These are phyloP conservation scores for Helicoverpa zea DNA, from an alignment of 1,140 invertebrate species.

Conservation along the genomic window DNA sequence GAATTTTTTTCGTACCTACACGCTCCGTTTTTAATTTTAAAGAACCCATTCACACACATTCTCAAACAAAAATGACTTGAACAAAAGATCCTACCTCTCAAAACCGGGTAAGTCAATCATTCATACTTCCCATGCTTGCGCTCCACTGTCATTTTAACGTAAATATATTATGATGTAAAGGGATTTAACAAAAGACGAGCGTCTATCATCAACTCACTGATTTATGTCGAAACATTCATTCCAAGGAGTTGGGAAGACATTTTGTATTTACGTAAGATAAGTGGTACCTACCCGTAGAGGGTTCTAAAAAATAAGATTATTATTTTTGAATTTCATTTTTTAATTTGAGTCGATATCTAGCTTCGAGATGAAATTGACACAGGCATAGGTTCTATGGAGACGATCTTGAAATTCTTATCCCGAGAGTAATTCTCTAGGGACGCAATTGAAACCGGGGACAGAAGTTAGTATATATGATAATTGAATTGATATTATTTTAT, in stretches of 20 bases:
- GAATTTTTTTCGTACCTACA: no score
- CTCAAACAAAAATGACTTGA: no score
- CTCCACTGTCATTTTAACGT: constrained; percentile 6
- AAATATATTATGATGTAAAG: constrained; percentile 22
- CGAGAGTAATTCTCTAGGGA: no score
- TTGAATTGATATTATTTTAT: no score
- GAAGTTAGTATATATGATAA: no score
- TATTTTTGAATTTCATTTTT: background rate
- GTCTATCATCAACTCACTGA: constrained; percentile 33
- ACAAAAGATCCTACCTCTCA: background rate
- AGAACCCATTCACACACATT: no score
- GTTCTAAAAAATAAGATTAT: background rate
- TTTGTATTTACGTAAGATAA: constrained; percentile 26
- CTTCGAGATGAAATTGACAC: no score
- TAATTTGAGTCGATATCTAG: no score
- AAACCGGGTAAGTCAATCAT: constrained; percentile 8
- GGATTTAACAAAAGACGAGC: constrained; percentile 13
- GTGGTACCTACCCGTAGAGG: background rate
- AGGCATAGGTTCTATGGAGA: no score
- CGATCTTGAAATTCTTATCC: no score
- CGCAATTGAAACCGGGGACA: no score
- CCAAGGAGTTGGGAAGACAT: constrained; percentile 3
- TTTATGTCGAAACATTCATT: constrained; percentile 39
- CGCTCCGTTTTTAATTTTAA: no score
- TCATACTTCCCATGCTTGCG: background rate